Conservation (phyloP, 1,140 invertebrate species). For the Drosophila funebris region DNA sequence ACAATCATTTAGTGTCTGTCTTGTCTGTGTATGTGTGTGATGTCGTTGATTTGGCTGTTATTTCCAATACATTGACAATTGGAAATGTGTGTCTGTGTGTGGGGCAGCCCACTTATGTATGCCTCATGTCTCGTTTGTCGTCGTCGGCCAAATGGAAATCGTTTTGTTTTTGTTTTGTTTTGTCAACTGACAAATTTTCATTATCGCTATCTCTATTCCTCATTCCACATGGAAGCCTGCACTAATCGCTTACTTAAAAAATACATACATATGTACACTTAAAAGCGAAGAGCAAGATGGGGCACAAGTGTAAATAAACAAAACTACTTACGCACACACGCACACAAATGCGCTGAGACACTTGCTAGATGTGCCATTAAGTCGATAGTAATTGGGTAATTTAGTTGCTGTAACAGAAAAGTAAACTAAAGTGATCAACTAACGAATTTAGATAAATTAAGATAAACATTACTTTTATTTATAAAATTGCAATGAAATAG, state of each 20-base stretch:
- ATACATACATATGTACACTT: slow-evolving; percentile 11
- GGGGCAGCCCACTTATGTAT: slow-evolving; percentile 52
- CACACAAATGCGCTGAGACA: background rate
- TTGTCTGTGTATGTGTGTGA: slow-evolving; percentile 31
- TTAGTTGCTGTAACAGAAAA: background rate
- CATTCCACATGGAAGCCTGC: slow-evolving; percentile 15
- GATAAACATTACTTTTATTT: no score
- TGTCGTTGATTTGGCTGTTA: slow-evolving; percentile 70
- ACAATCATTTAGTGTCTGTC: slow-evolving; percentile 69
- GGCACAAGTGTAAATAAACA: slow-evolving; percentile 47
- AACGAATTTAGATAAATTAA: no score
- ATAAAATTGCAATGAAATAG: no score
- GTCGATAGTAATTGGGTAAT: background rate
- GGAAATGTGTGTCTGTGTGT: slow-evolving; percentile 3
- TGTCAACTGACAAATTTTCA: slow-evolving; percentile 79
- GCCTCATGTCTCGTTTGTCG: slow-evolving; percentile 72
- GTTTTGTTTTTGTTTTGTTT: slow-evolving; percentile 70
- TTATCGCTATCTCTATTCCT: slow-evolving; percentile 41
- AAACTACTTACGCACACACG: slow-evolving; percentile 31
- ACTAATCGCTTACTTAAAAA: slow-evolving; percentile 76
- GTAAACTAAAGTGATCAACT: background rate
- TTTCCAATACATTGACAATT: slow-evolving; percentile 72
- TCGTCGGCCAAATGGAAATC: slow-evolving; percentile 64
- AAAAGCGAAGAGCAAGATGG: slow-evolving; percentile 31
- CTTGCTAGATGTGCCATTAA: slow-evolving; percentile 17